phyloP scores from a whole-genome alignment of 2,888 invertebrate species.

The Ganaspis brasiliensis region DNA sequence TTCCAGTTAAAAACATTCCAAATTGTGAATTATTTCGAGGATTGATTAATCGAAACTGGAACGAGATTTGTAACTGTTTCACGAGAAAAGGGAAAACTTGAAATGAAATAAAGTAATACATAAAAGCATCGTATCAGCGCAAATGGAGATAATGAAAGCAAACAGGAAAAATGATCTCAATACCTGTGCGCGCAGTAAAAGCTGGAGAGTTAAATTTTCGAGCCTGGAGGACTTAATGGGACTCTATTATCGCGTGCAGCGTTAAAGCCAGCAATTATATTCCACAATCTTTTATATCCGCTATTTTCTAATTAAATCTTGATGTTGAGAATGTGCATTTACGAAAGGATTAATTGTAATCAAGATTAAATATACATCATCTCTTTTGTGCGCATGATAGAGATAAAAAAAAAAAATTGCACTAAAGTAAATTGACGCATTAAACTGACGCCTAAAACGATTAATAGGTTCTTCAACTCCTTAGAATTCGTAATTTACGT shows the following conservation, averaged over 20 bases:
- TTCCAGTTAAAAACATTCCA: too few relatives aligned
- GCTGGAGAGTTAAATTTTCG: neutral
- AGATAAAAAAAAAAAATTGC: neutral
- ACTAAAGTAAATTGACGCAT: neutral
- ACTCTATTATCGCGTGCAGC: slow-evolving; percentile 4
- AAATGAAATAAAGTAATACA: slow-evolving; percentile 6
- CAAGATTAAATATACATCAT: neutral
- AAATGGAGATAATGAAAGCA: slow-evolving; percentile 20
- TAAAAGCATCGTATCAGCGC: neutral
- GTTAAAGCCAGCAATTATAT: neutral
- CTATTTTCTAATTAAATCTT: neutral
- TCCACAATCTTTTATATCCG: slow-evolving; percentile 7
- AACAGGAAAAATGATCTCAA: slow-evolving; percentile 19
- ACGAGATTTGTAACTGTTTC: neutral
- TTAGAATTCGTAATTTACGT: neutral
- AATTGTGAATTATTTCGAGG: too few relatives aligned
- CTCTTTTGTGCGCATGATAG: neutral
- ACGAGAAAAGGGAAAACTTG: neutral
- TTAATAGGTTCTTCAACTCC: neutral
- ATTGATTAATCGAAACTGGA: neutral
- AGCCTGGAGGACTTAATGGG: neutral
- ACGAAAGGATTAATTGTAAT: slow-evolving; percentile 13
- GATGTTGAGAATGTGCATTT: neutral
- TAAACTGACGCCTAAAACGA: neutral
- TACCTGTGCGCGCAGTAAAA: neutral